Evolutionary conservation across 1,140 invertebrate genomes (phyloP).

Genomic region (Trissolcus basalis): DNA sequence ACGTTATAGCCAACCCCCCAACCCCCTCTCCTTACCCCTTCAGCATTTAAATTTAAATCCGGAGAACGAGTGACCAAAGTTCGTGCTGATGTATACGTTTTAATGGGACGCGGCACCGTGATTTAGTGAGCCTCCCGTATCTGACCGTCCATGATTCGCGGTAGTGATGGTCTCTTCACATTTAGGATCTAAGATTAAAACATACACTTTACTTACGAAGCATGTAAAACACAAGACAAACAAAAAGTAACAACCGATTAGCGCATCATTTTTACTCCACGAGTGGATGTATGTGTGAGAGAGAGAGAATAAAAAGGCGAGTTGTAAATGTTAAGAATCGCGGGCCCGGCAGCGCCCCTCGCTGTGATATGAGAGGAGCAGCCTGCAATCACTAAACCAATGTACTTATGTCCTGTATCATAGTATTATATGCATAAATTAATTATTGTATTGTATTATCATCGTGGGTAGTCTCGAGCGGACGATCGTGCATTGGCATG

Average conservation of each 20-base stretch:
- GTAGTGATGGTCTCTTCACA: conserved; percentile 68
- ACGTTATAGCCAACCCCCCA: conserved; percentile 29
- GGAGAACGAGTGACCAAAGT: neutral
- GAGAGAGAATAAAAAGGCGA: conserved; percentile 19
- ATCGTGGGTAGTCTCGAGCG: conserved; percentile 52
- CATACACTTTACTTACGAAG: conserved; percentile 56
- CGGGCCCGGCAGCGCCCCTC: conserved; percentile 76
- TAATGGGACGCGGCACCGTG: conserved; percentile 61
- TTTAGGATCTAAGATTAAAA: conserved; percentile 58
- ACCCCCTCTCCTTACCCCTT: no score
- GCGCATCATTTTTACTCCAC: conserved; percentile 52
- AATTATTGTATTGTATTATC: conserved; percentile 63
- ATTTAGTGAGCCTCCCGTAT: conserved; percentile 63
- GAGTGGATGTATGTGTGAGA: conserved; percentile 26
- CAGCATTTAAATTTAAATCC: no score
- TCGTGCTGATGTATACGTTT: conserved; percentile 28
- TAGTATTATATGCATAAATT: conserved; percentile 73
- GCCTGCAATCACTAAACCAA: conserved; percentile 78
- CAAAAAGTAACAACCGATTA: conserved; percentile 51
- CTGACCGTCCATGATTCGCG: conserved; percentile 70
- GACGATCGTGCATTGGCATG: conserved; percentile 28
- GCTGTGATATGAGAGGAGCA: conserved; percentile 77
- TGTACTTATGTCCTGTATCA: conserved; percentile 77
- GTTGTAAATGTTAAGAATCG: conserved; percentile 66
- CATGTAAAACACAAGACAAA: conserved; percentile 45